These are phyloP conservation scores for Campodea augens DNA, from an alignment of 1,140 invertebrate genomes.

Conservation along the genomic window DNA sequence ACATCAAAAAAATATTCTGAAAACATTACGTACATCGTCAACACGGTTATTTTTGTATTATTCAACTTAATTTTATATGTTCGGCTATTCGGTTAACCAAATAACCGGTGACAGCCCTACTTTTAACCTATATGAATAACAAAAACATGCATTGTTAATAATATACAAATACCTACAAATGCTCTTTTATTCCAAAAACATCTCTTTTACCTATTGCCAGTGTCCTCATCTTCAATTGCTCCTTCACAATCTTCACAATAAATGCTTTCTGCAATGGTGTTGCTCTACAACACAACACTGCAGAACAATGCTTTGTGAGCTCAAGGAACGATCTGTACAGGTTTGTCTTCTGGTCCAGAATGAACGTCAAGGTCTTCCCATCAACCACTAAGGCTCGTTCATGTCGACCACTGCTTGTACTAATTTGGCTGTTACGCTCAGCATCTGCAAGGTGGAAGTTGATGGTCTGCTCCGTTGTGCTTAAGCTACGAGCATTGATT, in stretches of 20 bases:
- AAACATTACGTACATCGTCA: too few species aligned
- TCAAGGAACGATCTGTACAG: slow-evolving; percentile 72
- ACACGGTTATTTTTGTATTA: too few species aligned
- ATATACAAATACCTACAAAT: too few species aligned
- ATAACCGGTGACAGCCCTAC: too few species aligned
- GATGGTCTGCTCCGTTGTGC: slow-evolving; percentile 63
- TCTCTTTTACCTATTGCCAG: slow-evolving; percentile 20
- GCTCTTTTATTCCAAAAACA: too few species aligned
- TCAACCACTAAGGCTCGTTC: slow-evolving; percentile 72
- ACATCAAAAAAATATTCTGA: too few species aligned
- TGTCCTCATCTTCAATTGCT: slow-evolving; percentile 26
- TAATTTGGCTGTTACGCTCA: slow-evolving; percentile 24
- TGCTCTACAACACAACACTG: slow-evolving; percentile 34
- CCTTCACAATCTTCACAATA: slow-evolving; percentile 34
- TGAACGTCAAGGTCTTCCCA: slow-evolving; percentile 63
- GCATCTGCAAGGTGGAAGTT: slow-evolving; percentile 46
- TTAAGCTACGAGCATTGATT: slow-evolving; percentile 62
- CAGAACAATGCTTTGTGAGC: slow-evolving; percentile 60
- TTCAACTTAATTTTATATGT: too few species aligned
- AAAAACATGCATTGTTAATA: too few species aligned
- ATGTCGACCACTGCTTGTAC: slow-evolving; percentile 5
- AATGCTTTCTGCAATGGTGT: slow-evolving; percentile 37
- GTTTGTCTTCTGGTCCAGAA: slow-evolving; percentile 42
- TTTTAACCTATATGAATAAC: too few species aligned
- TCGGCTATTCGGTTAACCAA: too few species aligned